Evolutionary conservation across 1,140 invertebrate species (phyloP), one percentile per base, ranked within the genome.

Genomic region (Vollenhovia emeryi): DNA sequence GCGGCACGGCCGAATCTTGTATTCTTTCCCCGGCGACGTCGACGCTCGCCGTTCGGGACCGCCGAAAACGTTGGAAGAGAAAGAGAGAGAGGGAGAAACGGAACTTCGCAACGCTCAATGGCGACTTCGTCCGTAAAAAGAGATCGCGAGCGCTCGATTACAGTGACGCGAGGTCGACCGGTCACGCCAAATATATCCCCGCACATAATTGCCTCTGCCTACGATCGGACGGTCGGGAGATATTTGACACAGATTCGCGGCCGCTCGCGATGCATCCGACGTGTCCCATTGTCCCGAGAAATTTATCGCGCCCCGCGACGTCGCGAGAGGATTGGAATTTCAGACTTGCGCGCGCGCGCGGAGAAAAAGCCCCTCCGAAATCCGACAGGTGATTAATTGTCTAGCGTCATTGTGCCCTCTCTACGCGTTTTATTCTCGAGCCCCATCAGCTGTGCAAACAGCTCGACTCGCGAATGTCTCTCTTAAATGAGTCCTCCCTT

Each of bases 171-270:
- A 85, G 86, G 83, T 85, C 74, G 48, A 86, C 75, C 68, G 59
- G 86, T 87, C 86, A 86, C 45, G 59, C 75, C 86, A 87, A 87
- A 87, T 86, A 87, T 87, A 86, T 86, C 75, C n/a, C 40, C 50
- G 24, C 40, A 18, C 55, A 78, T 86, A 87, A 85, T 87, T 87
- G 83, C 27, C 33, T 24, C 30, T 33, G 40, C 40, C 52, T 66
- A 33, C 48, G 30, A 85, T 85, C 50, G 48, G 55, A 30, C 79
- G 57, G 68, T 50, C n/a, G 71, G 36, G 64, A 71, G 84, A 87
- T 59, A 86, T 87, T 86, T 85, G 86, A 86, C 84, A 87, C 68
- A 87, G 64, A 87, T 87, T 87, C 43, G 68, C 55, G 0, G 30
- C 15, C 21, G 50, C n/a, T 73, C 73, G 50, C 43, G 59, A 57